phyloP scores from a whole-genome alignment of 2,113 vertebrate genomes.

The Macaca mulatta region DNA sequence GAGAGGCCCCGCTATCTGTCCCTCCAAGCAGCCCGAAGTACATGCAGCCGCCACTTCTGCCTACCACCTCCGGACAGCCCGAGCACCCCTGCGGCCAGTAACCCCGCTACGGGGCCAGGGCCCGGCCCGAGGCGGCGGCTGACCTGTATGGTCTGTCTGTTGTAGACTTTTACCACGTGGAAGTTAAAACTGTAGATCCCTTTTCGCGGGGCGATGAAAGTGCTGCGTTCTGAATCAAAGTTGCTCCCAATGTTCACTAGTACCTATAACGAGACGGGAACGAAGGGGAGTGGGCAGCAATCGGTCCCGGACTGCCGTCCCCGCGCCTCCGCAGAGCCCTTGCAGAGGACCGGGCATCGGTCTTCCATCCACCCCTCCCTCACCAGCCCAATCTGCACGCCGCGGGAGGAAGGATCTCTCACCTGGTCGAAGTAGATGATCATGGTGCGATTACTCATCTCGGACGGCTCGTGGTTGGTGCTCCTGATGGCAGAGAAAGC shows the following conservation, averaged over 20 bases:
- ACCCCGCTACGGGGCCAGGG: neutral
- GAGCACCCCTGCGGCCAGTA: neutral
- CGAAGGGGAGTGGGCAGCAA: neutral
- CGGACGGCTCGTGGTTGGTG: conserved; percentile 99
- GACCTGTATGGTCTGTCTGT: conserved; percentile 99
- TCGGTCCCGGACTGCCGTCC: neutral
- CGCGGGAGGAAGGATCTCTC: conserved; percentile 29
- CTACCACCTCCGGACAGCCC: neutral
- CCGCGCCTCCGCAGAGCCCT: conserved; percentile 10
- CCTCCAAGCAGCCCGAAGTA: neutral
- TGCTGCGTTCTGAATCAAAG: conserved; percentile 97
- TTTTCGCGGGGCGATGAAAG: conserved; percentile 96
- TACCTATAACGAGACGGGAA: conserved; percentile 84
- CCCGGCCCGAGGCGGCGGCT: conserved; percentile 64
- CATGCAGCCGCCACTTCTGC: neutral
- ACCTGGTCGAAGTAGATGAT: conserved; percentile 98
- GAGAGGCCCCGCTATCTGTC: neutral
- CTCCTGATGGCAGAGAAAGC: conserved; percentile 96
- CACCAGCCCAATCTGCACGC: neutral
- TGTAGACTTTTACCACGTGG: conserved; percentile 99
- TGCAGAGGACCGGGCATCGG: neutral
- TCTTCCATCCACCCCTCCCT: neutral
- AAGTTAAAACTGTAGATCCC: conserved; percentile 99
- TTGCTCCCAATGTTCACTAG: conserved; percentile 96
- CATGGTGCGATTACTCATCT: conserved; percentile 99